Conservation (phyloP, 2,113 vertebrate genomes). For the Lagopus muta region DNA sequence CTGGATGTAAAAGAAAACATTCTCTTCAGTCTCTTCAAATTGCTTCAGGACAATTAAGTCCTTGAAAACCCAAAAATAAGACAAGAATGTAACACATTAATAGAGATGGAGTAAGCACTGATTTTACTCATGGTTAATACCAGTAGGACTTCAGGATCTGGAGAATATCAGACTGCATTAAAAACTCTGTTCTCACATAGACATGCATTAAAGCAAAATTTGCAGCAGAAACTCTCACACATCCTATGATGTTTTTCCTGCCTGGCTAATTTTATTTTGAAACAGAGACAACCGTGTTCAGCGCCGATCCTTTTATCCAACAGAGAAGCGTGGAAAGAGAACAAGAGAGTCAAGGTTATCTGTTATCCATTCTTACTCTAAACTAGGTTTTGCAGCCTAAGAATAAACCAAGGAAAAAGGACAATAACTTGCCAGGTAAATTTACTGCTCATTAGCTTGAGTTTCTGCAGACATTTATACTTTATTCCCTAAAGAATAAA, state of each 20-base stretch:
- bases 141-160: not conserved
- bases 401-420: constrained; percentile 36
- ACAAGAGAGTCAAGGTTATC: not conserved
- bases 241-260: not conserved
- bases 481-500: constrained; percentile 28
- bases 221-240: not conserved
- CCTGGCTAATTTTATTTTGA: not conserved
- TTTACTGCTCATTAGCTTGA: constrained; percentile 20
- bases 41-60: constrained; percentile 18
- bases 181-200: not conserved
- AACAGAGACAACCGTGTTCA: not conserved
- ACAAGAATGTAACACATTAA: not conserved
- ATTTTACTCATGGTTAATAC: not conserved
- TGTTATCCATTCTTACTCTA: not conserved
- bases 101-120: not conserved
- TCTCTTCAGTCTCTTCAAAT: not conserved
- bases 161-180: not conserved
- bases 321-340: not conserved
- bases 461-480: not conserved
- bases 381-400: constrained; percentile 17
- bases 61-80: constrained; percentile 26
- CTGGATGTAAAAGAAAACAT: constrained; percentile 2
- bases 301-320: not conserved
- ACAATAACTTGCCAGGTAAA: constrained; percentile 14
- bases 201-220: not conserved